Evolutionary conservation across 2,113 vertebrate species (phyloP).

Genomic region (Hippoglossus stenolepis): DNA sequence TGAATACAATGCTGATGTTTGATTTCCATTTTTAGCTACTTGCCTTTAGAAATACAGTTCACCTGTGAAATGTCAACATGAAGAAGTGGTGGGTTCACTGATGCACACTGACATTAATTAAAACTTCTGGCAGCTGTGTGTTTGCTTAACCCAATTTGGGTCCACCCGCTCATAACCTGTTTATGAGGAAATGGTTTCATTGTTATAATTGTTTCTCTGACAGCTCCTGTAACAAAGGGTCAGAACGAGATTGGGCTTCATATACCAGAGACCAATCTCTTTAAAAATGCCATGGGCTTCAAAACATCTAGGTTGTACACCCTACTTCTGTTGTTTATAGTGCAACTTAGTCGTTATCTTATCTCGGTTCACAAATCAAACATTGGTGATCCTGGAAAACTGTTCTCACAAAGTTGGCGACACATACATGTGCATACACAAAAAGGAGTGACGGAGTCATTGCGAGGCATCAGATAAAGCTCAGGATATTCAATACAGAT

Average conservation of each 20-base stretch:
- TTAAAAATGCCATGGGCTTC: background rate
- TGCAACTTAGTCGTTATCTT: background rate
- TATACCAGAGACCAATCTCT: background rate
- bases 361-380: conserved; percentile 23
- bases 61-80: background rate
- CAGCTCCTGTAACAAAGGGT: background rate
- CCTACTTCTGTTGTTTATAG: background rate
- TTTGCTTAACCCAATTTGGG: conserved; percentile 19
- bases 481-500: background rate
- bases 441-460: background rate
- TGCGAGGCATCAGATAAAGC: background rate
- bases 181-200: conserved; percentile 7
- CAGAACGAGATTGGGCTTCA: background rate
- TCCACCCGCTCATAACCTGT: conserved; percentile 1
- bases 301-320: background rate
- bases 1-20: no score
- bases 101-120: background rate
- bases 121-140: background rate
- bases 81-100: background rate
- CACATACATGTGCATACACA: background rate
- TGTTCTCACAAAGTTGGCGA: background rate
- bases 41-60: background rate
- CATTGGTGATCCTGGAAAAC: background rate
- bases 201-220: background rate
- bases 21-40: no score